Evolutionary conservation across 2,113 vertebrate species (phyloP), one percentile per base, ranked within the genome.

Genomic region (Benitochromis conjunctus): DNA sequence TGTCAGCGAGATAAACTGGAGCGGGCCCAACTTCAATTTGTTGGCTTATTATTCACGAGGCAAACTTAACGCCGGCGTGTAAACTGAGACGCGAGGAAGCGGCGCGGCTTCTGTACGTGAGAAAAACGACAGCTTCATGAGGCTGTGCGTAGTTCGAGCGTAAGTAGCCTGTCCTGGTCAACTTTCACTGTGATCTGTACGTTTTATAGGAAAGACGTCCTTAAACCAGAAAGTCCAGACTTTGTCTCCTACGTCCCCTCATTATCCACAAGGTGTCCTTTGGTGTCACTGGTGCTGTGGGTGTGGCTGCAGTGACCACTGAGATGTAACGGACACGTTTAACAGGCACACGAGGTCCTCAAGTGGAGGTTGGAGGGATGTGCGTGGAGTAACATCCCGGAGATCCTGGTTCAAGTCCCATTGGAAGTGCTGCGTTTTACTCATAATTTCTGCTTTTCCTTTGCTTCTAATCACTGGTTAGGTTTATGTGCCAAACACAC

Each of bases 121-220:
- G 26, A 41, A 41, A 1, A 66, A 24, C n/a, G 2, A 1, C 12
- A 5, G n/a, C 31, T 14, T 38, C 0, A 12, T 16, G 38, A 69
- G 38, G 21, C 8, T 26, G n/a, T 0, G 8, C 5, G 34, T 5
- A 13, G 10, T 21, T 71, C 1, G 36, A 43, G 0, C 2, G 11
- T 0, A 1, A 24, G 38, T 0, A 1, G 62, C 11, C 4, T 14
- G 62, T 66, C 62, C 11, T 21, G 36, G 7, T 43, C 21, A 71
- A 43, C 38, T 43, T 62, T 26, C 5, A 6, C 2, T 2, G 19
- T 69, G 64, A 24, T 9, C 64, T 43, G 38, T 53, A 19, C 19
- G 6, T 34, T 34, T n/a, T n/a, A 53, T 5, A 48, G 46, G 5
- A 14, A 8, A n/a, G 38, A 41, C 1, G 1, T n/a, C 18, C 7